Base-by-base conservation (phyloP, 2,888 invertebrate species). In the Caenorhabditis angaria region DNA sequence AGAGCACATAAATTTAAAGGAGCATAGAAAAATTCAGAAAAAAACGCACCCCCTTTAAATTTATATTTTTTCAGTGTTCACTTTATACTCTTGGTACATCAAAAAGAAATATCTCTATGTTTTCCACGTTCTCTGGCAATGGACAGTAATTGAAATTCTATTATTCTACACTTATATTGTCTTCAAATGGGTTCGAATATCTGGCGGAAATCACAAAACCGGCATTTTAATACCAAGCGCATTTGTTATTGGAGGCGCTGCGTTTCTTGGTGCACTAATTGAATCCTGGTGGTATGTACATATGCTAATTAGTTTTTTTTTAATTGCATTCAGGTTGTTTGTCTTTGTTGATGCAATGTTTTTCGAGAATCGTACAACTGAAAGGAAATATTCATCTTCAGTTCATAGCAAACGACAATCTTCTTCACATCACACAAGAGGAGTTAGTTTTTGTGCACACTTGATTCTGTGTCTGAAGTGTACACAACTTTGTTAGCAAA, bases 341-440 rank as follows among this genome's bases (percentile, higher is more conserved):
- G 72, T 79, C 2, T 73, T 79, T 48, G 65, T 79, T 10, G 76
- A 79, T 58, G 79, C 79, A 0, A 69, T 77, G 57, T 65, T 79
- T 57, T 76, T 71, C 56, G 68, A 70, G 55, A 35, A 47, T 8
- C 1, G 24, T 6, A 47, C 32, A 4, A 14, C 27, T 18, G 54
- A 54, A 27, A 25, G 48, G 35, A 41, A 47, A 59, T 47, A 29
- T 24, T 67, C 62, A 22, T 56, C 59, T 35, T 63, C 32, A 12
- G 47, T 47, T n/a, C 18, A 27, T 20, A 57, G 27, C 18, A 59
- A 59, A 63, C 53, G 41, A 12, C 25, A 18, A 29, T 65, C 60
- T 14, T 14, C n/a, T 32, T n/a, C 28, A 20, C 20, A 32, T 18
- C 8, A 27, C 25, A 18, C 18, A 53, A 5, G 41, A 41, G 41